phyloP scores from a whole-genome alignment of 1,140 invertebrate genomes.

The Cepaea nemoralis region DNA sequence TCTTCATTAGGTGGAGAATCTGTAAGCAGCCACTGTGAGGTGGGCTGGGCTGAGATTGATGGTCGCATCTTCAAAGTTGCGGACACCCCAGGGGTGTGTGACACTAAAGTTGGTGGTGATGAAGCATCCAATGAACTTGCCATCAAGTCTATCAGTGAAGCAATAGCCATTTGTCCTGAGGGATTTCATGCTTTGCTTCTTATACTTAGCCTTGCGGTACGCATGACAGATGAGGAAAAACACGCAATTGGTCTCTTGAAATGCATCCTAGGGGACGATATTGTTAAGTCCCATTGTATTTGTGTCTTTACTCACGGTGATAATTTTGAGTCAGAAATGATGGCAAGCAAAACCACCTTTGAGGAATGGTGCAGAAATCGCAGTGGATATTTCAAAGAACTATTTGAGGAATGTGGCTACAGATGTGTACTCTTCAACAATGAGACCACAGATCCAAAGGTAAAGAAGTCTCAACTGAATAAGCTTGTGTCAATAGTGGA shows the following conservation, averaged over 20 bases:
- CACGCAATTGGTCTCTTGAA: slow-evolving; percentile 34
- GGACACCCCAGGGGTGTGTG: slow-evolving; percentile 41
- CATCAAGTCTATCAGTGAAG: slow-evolving; percentile 31
- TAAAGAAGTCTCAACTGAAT: slow-evolving; percentile 30
- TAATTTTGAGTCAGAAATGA: slow-evolving; percentile 32
- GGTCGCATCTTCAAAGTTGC: slow-evolving; percentile 28
- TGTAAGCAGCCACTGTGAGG: not conserved
- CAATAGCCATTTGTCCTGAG: slow-evolving; percentile 12
- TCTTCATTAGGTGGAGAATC: not conserved
- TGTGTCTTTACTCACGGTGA: slow-evolving; percentile 36
- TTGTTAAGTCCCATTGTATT: slow-evolving; percentile 27
- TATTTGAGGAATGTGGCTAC: slow-evolving; percentile 33
- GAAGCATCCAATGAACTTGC: not conserved
- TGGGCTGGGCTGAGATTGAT: not conserved
- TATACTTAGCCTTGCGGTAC: slow-evolving; percentile 9
- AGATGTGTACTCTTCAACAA: slow-evolving; percentile 40
- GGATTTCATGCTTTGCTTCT: slow-evolving; percentile 35
- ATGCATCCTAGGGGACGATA: slow-evolving; percentile 25
- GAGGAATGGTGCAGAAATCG: slow-evolving; percentile 19
- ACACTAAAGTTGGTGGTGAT: slow-evolving; percentile 2
- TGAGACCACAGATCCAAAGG: slow-evolving; percentile 17
- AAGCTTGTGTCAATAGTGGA: slow-evolving; percentile 22
- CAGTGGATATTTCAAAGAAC: not conserved
- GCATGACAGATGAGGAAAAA: slow-evolving; percentile 32
- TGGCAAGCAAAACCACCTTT: not conserved